Percentiles rank a stretch among this genome's conserved stretches.
Conservation (phyloP, 2,113 vertebrate species). For the Dasyprocta punctata region DNA sequence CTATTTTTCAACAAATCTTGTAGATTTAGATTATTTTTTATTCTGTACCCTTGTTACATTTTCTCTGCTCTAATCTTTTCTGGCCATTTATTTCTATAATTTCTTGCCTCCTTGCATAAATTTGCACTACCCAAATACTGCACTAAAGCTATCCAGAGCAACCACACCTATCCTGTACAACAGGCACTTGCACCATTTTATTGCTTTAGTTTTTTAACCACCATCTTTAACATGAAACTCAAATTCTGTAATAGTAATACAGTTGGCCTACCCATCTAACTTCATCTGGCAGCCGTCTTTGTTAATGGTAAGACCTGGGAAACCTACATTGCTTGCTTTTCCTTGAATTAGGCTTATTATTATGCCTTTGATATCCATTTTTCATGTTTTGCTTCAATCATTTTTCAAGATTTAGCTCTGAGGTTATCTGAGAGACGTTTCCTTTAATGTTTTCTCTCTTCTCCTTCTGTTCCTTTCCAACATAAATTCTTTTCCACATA, state of each 20-base stretch:
- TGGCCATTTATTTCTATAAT: background rate
- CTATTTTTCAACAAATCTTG: background rate
- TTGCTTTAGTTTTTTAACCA: background rate
- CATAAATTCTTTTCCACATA: background rate
- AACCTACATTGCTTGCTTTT: background rate
- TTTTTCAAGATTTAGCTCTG: background rate
- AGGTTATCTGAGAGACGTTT: background rate
- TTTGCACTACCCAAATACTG: background rate
- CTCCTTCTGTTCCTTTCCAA: background rate
- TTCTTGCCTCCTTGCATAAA: background rate
- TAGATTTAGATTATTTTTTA: slow-evolving; percentile 7
- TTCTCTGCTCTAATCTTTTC: background rate
- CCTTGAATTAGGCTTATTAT: background rate
- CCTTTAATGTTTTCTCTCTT: background rate
- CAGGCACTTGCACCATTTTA: background rate
- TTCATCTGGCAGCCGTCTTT: background rate
- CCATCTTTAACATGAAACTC: background rate
- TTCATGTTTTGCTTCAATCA: background rate
- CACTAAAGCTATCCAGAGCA: background rate
- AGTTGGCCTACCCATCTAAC: accelerated
- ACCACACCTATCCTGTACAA: background rate
- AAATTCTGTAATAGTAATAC: background rate
- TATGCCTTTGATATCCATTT: background rate
- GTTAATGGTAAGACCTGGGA: background rate
- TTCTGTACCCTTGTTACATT: background rate